A percentile compares a stretch with the other conserved stretches of the same genome.
Evolutionary conservation across 2,113 vertebrate species (phyloP).

Genomic region (Excalfactoria chinensis): DNA sequence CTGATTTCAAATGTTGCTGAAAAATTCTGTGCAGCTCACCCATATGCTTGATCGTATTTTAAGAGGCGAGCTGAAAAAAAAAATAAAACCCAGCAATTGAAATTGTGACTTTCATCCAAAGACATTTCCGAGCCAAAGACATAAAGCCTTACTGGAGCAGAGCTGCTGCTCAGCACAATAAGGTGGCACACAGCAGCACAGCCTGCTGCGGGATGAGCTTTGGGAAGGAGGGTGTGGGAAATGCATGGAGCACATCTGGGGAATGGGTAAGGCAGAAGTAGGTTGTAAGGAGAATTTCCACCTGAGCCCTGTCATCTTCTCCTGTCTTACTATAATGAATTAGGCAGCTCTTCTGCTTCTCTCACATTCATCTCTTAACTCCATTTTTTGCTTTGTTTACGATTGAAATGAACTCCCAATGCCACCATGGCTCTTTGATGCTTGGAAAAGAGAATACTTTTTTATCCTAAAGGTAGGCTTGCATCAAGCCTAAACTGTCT

Average conservation of each 20-base stretch:
- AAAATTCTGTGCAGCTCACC: conserved; percentile 29
- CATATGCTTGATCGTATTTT: conserved; percentile 38
- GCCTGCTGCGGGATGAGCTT: neutral
- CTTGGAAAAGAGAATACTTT: neutral
- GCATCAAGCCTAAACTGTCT: neutral
- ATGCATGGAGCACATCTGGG: neutral
- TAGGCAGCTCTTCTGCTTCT: neutral
- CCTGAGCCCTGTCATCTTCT: neutral
- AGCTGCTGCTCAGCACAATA: neutral
- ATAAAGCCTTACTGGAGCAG: neutral
- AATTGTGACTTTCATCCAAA: conserved; percentile 54
- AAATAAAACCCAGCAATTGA: neutral
- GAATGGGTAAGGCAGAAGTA: neutral
- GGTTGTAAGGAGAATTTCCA: neutral
- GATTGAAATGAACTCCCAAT: neutral
- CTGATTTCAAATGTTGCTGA: conserved; percentile 54
- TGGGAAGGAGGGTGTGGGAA: conserved; percentile 26
- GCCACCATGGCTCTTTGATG: neutral
- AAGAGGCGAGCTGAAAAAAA: conserved; percentile 20
- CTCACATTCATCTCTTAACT: neutral
- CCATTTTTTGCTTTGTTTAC: neutral
- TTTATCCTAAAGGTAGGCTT: neutral
- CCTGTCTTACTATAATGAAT: neutral
- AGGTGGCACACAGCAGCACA: neutral
- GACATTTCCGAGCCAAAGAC: conserved; percentile 26